phyloP scores from a whole-genome alignment of 1,140 invertebrate species.

The Drosophila watanabei region DNA sequence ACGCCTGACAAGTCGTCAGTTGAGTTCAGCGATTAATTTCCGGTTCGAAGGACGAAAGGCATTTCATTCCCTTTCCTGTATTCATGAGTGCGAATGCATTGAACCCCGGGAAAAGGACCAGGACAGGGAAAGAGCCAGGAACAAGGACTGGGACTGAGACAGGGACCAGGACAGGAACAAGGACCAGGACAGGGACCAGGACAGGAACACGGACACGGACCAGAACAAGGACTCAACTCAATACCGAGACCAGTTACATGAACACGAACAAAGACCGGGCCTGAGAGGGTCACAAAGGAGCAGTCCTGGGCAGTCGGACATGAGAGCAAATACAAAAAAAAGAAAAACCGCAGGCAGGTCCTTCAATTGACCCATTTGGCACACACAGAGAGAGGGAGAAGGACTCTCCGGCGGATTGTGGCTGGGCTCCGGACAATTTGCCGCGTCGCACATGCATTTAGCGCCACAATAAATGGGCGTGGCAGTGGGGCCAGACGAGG shows the following conservation, averaged over 20 bases:
- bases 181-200: too few relatives aligned
- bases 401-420: conserved; percentile 1
- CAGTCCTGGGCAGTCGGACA: conserved; percentile 17
- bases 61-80: conserved; percentile 21
- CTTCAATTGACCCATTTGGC: conserved; percentile 73
- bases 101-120: conserved; percentile 5
- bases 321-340: conserved; percentile 19
- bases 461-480: conserved; percentile 50
- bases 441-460: conserved; percentile 24
- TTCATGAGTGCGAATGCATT: conserved; percentile 51
- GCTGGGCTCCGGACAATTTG: conserved; percentile 25
- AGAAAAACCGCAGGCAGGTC: conserved; percentile 25
- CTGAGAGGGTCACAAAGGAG: background rate
- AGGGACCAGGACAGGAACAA: too few relatives aligned
- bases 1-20: conserved; percentile 4
- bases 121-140: too few relatives aligned
- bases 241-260: background rate
- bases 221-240: too few relatives aligned
- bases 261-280: conserved; percentile 10
- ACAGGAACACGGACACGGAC: too few relatives aligned
- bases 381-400: background rate
- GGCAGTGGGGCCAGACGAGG: conserved; percentile 48
- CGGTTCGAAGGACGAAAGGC: conserved; percentile 18
- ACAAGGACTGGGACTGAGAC: background rate
- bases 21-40: conserved; percentile 18